Evolutionary conservation across 1,140 invertebrate genomes (phyloP).

Genomic region (Pseudoatta argentina): DNA sequence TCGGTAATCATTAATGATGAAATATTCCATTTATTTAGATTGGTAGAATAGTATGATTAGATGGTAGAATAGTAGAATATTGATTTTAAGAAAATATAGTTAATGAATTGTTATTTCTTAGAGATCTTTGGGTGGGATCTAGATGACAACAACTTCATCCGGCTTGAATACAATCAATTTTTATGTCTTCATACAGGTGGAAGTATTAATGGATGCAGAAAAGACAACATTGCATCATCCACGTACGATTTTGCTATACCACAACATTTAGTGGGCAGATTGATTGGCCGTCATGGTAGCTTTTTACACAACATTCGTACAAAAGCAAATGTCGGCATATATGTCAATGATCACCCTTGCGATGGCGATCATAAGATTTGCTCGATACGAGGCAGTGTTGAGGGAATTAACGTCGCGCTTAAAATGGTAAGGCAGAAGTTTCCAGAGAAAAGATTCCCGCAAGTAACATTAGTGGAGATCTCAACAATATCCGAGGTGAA

Average conservation of each 20-base stretch:
- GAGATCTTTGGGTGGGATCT: too few relatives aligned
- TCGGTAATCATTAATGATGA: not conserved
- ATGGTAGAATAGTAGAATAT: not conserved
- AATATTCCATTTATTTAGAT: not conserved
- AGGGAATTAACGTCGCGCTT: conserved; percentile 92
- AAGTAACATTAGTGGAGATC: conserved; percentile 93
- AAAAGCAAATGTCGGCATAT: conserved; percentile 92
- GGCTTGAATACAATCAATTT: not conserved
- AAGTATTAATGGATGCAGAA: conserved; percentile 87
- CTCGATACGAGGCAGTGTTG: conserved; percentile 92
- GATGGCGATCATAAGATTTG: conserved; percentile 92
- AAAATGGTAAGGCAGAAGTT: conserved; percentile 94
- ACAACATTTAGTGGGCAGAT: conserved; percentile 92
- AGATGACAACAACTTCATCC: too few relatives aligned
- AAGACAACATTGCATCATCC: conserved; percentile 76
- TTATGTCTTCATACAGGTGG: conserved; percentile 83
- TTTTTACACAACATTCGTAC: conserved; percentile 93
- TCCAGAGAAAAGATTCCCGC: conserved; percentile 92
- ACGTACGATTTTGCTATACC: conserved; percentile 94
- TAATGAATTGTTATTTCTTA: not conserved
- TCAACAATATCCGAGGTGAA: conserved; percentile 82
- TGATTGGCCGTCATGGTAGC: conserved; percentile 95
- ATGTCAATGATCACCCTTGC: conserved; percentile 92
- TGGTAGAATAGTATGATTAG: not conserved
- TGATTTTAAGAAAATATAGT: not conserved